Evolutionary conservation across 2,113 vertebrate species (phyloP).

Genomic region (Galemys pyrenaicus): DNA sequence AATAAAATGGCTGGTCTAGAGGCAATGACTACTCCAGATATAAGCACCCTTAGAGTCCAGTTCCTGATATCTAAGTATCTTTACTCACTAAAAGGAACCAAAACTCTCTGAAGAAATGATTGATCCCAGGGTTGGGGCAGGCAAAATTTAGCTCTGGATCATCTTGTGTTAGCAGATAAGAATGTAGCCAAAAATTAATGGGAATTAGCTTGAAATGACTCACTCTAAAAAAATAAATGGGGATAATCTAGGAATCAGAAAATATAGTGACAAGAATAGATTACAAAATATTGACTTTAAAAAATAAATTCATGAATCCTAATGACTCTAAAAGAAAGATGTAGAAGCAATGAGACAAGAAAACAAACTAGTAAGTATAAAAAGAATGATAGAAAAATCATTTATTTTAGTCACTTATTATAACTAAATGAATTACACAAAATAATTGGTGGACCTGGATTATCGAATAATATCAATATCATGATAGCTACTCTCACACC

Average conservation of each 20-base stretch:
- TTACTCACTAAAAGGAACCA: not conserved
- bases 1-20: not conserved
- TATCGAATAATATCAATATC: not conserved
- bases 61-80: not conserved
- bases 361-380: not conserved
- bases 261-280: not conserved
- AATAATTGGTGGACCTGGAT: not conserved
- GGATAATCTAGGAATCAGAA: not conserved
- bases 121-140: not conserved
- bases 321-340: not conserved
- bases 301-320: not conserved
- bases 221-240: not conserved
- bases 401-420: not conserved
- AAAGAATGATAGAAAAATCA: not conserved
- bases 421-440: not conserved
- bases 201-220: not conserved
- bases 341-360: not conserved
- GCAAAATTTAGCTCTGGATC: not conserved
- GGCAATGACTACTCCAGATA: not conserved
- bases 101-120: not conserved
- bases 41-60: not conserved
- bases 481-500: not conserved
- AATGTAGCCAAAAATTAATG: not conserved
- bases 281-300: not conserved
- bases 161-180: not conserved